A percentile compares a stretch with the other conserved stretches of the same genome.
Conservation (phyloP, 2,888 invertebrate genomes). For the Heliconius erato region DNA sequence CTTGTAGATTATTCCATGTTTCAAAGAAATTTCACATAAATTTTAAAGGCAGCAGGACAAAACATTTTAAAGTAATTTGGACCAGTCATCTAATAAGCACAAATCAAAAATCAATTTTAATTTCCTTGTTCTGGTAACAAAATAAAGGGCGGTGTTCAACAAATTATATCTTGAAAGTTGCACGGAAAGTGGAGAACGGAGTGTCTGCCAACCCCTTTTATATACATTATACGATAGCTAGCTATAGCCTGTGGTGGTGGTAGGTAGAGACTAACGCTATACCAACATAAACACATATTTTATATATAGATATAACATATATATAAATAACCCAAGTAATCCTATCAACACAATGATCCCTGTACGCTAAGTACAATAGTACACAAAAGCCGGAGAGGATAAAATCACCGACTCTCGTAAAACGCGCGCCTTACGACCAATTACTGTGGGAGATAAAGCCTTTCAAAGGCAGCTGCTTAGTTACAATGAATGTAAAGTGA, state of each 20-base stretch:
- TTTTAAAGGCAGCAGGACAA: background rate
- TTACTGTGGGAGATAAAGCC: constrained; percentile 75
- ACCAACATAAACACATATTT: background rate
- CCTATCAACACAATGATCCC: constrained; percentile 35
- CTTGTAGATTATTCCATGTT: background rate
- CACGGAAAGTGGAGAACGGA: no score
- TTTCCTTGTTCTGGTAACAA: no score
- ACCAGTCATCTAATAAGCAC: background rate
- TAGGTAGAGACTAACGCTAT: background rate
- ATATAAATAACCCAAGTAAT: constrained; percentile 16
- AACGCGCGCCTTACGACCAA: constrained; percentile 76
- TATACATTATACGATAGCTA: no score
- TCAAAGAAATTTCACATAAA: background rate
- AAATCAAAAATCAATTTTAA: no score
- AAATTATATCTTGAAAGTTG: no score
- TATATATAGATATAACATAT: background rate
- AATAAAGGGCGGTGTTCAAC: no score
- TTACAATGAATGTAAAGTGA: constrained; percentile 49
- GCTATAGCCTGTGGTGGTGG: no score
- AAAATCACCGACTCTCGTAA: constrained; percentile 66
- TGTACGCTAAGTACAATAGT: constrained; percentile 58
- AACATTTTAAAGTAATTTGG: background rate
- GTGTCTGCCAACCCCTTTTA: no score
- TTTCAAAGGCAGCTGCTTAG: constrained; percentile 65
- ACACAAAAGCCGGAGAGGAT: constrained; percentile 62